A percentile compares a stretch with the other conserved stretches of the same genome.
Evolutionary conservation across 2,113 vertebrate genomes (phyloP).

Genomic region (Cyanistes caeruleus): DNA sequence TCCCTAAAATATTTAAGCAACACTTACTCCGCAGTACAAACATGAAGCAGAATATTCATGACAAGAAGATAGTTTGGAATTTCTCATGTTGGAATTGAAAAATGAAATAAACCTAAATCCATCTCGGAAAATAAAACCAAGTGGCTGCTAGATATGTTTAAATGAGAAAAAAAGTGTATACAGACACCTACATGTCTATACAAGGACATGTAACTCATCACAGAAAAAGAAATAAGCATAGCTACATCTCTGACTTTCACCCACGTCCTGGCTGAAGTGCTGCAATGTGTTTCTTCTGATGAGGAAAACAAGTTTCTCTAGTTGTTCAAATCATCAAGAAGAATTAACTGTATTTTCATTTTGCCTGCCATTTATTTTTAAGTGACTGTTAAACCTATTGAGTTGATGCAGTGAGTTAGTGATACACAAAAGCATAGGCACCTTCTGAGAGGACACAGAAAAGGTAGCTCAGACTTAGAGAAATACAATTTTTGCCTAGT

Average conservation of each 20-base stretch:
- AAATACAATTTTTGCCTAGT: not conserved
- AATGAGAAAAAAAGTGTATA: not conserved
- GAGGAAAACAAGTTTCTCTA: not conserved
- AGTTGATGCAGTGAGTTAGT: not conserved
- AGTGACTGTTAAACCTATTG: not conserved
- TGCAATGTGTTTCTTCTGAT: not conserved
- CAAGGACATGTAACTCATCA: not conserved
- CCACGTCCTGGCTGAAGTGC: not conserved
- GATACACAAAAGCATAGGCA: fast-evolving
- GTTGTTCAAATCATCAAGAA: not conserved
- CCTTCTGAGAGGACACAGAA: not conserved
- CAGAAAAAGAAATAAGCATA: not conserved
- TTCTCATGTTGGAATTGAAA: not conserved
- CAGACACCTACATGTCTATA: not conserved
- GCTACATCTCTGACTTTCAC: not conserved
- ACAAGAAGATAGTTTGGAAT: not conserved
- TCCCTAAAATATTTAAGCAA: constrained; percentile 66
- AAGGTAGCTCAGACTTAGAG: not conserved
- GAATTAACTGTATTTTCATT: not conserved
- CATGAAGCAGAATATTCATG: not conserved
- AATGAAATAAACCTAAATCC: not conserved
- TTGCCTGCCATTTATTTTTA: not conserved
- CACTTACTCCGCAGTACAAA: constrained; percentile 20
- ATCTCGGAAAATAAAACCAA: not conserved
- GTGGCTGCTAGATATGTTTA: not conserved